Evolutionary conservation across 2,888 invertebrate species (phyloP).

Genomic region (Sericinus montela): DNA sequence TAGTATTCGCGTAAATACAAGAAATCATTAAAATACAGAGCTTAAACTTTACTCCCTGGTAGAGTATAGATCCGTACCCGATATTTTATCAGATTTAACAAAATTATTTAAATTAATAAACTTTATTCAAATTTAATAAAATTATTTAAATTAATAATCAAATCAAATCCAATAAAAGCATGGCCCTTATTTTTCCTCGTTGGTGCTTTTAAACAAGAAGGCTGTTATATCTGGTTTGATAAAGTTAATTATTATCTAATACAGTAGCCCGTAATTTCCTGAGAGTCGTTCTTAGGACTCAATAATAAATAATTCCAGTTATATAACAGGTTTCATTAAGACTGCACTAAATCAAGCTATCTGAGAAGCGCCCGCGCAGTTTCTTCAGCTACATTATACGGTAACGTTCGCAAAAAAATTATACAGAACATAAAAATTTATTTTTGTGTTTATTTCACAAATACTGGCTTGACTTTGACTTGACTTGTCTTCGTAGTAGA

Average conservation of each 20-base stretch:
- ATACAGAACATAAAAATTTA: too few relatives aligned
- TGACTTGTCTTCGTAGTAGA: not conserved
- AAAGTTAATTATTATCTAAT: constrained; percentile 67
- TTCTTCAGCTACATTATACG: constrained; percentile 32
- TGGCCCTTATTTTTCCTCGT: not conserved
- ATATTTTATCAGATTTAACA: too few relatives aligned
- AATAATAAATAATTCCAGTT: constrained; percentile 77
- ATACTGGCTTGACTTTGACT: not conserved
- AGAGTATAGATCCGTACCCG: too few relatives aligned
- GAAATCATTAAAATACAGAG: too few relatives aligned
- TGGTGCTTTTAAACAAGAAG: too few relatives aligned
- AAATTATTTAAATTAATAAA: too few relatives aligned
- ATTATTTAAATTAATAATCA: too few relatives aligned
- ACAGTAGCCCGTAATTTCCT: constrained; percentile 62
- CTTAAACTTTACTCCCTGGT: too few relatives aligned
- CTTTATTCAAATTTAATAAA: too few relatives aligned
- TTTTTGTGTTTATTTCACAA: too few relatives aligned
- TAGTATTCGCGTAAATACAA: too few relatives aligned
- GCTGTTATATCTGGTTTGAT: constrained; percentile 20
- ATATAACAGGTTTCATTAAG: constrained; percentile 77
- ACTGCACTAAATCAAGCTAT: constrained; percentile 71
- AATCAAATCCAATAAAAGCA: too few relatives aligned
- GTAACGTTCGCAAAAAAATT: constrained; percentile 43
- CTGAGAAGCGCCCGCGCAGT: constrained; percentile 62
- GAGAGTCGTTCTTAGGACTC: constrained; percentile 57